A percentile compares a stretch with the other conserved stretches of the same genome.
phyloP scores from a whole-genome alignment of 2,113 vertebrate genomes.

The Daphoenositta chrysoptera region DNA sequence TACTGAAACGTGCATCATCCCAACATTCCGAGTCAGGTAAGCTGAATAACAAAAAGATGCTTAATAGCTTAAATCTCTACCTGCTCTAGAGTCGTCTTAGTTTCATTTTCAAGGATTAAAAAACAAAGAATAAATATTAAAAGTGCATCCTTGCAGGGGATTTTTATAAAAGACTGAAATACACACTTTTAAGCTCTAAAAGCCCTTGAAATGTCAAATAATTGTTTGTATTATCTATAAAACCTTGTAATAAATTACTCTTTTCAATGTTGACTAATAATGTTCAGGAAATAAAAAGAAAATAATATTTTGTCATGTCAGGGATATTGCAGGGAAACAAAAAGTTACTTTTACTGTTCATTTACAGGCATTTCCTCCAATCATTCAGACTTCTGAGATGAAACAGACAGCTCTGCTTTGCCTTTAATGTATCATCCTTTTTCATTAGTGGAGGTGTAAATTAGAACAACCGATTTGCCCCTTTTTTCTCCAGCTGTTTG shows the following conservation, averaged over 20 bases:
- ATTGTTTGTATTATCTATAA: not conserved
- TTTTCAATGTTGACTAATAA: not conserved
- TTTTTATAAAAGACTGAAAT: not conserved
- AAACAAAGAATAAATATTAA: not conserved
- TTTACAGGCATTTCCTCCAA: not conserved
- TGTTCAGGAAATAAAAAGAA: not conserved
- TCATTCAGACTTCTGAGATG: not conserved
- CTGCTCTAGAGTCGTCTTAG: not conserved
- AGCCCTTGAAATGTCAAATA: not conserved
- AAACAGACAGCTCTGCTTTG: not conserved
- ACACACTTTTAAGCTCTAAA: not conserved
- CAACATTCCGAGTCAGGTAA: conserved; percentile 29
- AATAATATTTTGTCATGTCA: not conserved
- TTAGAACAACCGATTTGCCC: not conserved
- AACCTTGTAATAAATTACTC: not conserved
- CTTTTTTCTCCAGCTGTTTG: not conserved
- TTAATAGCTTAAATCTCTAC: conserved; percentile 29
- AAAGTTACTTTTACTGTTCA: not conserved
- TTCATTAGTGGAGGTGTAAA: not conserved
- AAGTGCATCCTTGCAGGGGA: not conserved
- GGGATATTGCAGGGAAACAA: not conserved
- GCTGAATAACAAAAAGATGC: not conserved
- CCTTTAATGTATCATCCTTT: not conserved
- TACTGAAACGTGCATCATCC: not conserved
- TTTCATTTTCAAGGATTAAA: conserved; percentile 29